These are phyloP conservation scores for Unio delphinus DNA, from an alignment of 2,888 invertebrate genomes.

Conservation along the genomic window DNA sequence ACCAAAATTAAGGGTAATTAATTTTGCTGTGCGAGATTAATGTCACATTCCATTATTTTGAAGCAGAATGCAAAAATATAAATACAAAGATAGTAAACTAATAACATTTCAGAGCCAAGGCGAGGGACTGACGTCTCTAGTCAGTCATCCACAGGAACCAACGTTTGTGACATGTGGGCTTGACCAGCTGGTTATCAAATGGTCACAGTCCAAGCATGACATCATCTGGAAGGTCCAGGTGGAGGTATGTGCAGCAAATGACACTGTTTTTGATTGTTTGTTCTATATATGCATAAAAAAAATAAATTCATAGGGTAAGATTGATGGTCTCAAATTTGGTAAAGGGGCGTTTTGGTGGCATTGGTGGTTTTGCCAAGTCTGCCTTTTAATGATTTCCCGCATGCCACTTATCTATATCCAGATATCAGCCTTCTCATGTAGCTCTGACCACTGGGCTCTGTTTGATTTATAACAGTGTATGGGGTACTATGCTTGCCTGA, in stretches of 20 bases:
- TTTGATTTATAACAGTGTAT: too few relatives aligned
- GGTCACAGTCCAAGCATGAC: constrained; percentile 84
- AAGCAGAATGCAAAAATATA: not conserved
- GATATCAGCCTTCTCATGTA: not conserved
- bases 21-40: not conserved
- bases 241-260: constrained; percentile 45
- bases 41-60: not conserved
- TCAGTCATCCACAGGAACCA: constrained; percentile 88
- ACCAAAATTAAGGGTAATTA: not conserved
- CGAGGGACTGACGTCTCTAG: constrained; percentile 88
- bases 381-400: not conserved
- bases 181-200: constrained; percentile 90
- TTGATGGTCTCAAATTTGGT: too few relatives aligned
- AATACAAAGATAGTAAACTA: not conserved
- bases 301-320: too few relatives aligned
- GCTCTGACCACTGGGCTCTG: too few relatives aligned
- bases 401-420: not conserved
- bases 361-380: too few relatives aligned
- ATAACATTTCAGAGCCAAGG: constrained; percentile 83
- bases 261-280: too few relatives aligned
- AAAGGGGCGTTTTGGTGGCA: too few relatives aligned
- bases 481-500: too few relatives aligned
- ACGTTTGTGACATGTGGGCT: constrained; percentile 93
- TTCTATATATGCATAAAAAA: too few relatives aligned
- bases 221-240: constrained; percentile 90